Base-by-base conservation (phyloP, 1,140 invertebrate species). In the Microplitis mediator region DNA sequence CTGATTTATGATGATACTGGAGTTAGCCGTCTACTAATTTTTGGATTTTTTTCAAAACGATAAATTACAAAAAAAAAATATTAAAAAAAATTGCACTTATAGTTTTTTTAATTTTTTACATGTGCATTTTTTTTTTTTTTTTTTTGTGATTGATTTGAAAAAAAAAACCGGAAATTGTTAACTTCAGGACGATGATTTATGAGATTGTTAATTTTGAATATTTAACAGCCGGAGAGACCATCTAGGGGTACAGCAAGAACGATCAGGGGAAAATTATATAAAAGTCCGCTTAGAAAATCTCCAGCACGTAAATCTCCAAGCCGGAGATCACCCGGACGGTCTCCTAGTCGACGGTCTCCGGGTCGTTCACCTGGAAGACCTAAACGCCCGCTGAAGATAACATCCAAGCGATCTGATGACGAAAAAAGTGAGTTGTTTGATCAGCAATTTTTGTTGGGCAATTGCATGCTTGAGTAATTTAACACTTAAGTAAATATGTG, bases 241-340 rank as follows among this genome's bases (percentile, higher is more conserved):
- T 84, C 84, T 0, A 78, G 84, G 69, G 81, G 77, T 54, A 62
- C 73, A 23, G 74, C 75, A 2, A 77, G 81, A 74, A 9, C 69
- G 6, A 45, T 45, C n/a, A 78, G 72, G 5, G 76, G 62, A 5
- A 76, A 75, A 65, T 13, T 34, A 8, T 64, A 11, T 5, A 85
- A 80, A 72, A 86, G 81, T 68, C 80, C 84, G 3, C 69, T 77
- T 0, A 76, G 81, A 72, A 69, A 68, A 60, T 85, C 84, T 0
- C 81, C 80, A 0, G 74, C 74, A 31, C 75, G 80, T 61, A 74
- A 13, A 34, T 80, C 78, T 5, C 72, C 79, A 2, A 72, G 69
- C 52, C 75, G 56, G 65, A 77, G 74, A 23, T 85, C 84, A 3
- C 78, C 81, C 3, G 72, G 76, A 69, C 66, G 39, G 50, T 73